Base-by-base conservation (phyloP, 2,113 vertebrate species). In the Columba livia region DNA sequence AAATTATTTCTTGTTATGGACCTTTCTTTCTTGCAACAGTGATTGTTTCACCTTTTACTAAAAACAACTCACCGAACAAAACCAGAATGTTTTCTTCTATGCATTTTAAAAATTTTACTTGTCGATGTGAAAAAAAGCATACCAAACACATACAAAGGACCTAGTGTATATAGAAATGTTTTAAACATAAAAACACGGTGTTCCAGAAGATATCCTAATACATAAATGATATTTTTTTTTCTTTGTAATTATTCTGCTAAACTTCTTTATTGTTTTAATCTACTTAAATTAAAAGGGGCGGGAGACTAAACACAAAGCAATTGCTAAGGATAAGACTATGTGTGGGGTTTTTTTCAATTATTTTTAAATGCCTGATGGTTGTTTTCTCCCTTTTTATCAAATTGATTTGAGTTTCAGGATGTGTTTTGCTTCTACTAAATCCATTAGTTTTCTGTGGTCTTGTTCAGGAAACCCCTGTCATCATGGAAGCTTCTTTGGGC, bases 261-360 rank as follows among this genome's bases (percentile, higher is more conserved):
- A 53, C 5, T 51, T 61, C 21, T 66, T 77, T 38, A 21, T 44
- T 81, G 8, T 31, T 90, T 82, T 85, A 54, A 10, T 38, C 12
- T 89, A 17, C 67, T 7, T 79, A 69, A 81, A 15, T 38, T 10
- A 73, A 71, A 79, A 53, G 15, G 12, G 3, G 3, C 2, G 20
- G 15, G 16, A 6, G n/a, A 19, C 9, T 19, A 57, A 57, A 42
- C 51, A 34, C 9, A 92, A 87, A 77, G 8, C 2, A 77, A 17
- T 16, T 48, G 17, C 4, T 58, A 50, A 73, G 6, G 17, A 11
- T 74, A 66, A 83, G 32, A 48, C 6, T 67, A 3, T 1, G 0
- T 34, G 8, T 3, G 2, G 1, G 0, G 5, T 15, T 28, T 54
- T 20, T 3, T 40, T 40, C 5, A 40, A n/a, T 53, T 14, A 26